A percentile compares a stretch with the other conserved stretches of the same genome.
phyloP scores from a whole-genome alignment of 1,140 invertebrate species.

The Macrotrachela quadricornifera region DNA sequence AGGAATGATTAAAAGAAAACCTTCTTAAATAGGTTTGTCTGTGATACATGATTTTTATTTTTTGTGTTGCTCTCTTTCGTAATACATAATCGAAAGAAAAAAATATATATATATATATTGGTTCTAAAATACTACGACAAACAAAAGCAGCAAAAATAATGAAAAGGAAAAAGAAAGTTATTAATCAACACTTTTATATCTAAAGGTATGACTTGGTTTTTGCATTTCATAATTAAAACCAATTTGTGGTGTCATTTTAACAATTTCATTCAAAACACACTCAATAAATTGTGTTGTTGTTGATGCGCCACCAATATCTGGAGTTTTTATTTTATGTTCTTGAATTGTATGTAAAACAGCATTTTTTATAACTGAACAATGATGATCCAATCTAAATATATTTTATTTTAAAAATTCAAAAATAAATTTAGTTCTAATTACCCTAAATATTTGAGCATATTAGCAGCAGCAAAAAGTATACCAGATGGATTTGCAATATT shows the following conservation, averaged over 20 bases:
- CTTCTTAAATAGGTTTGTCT: no score
- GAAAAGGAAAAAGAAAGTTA: no score
- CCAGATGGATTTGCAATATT: constrained; percentile 9
- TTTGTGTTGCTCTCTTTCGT: no score
- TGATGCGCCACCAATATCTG: constrained; percentile 77
- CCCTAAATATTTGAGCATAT: constrained; percentile 8
- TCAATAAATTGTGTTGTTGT: constrained; percentile 81
- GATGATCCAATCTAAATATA: neutral
- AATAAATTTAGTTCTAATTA: neutral
- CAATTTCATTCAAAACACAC: constrained; percentile 37
- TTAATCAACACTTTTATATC: no score
- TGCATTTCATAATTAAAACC: neutral
- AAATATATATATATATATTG: no score
- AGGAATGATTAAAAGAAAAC: no score
- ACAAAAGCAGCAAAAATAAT: no score
- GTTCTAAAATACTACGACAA: no score
- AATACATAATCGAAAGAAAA: no score
- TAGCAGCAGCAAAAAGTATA: constrained; percentile 5
- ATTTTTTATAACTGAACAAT: constrained; percentile 4
- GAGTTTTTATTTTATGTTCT: constrained; percentile 40
- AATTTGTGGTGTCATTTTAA: constrained; percentile 2
- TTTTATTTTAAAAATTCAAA: neutral
- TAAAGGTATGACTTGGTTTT: no score
- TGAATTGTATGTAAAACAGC: constrained; percentile 1
- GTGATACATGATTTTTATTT: no score